A percentile compares a stretch with the other conserved stretches of the same genome.
Conservation (phyloP, 2,797 vertebrate genomes). For the Emydoidea blandingii region DNA sequence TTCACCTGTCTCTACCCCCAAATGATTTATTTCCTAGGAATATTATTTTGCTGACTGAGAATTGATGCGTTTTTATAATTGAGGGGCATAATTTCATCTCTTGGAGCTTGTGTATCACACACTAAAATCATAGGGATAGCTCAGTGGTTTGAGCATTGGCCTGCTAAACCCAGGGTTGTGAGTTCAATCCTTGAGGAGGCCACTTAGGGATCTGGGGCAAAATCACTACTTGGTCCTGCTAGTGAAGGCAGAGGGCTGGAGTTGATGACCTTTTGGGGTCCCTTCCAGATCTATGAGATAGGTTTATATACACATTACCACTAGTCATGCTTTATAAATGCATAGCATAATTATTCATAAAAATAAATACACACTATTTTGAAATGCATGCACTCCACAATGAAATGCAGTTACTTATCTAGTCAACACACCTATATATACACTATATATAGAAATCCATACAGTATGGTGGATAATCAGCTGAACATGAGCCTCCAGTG, state of each 20-base stretch:
- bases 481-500: not conserved
- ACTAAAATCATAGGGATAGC: not conserved
- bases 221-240: no score
- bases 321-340: not conserved
- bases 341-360: not conserved
- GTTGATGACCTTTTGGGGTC: no score
- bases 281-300: no score
- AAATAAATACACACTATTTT: not conserved
- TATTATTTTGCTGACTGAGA: not conserved
- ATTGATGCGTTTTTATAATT: not conserved
- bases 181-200: no score
- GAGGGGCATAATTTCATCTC: not conserved
- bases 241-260: no score
- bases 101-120: accelerated
- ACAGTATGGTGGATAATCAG: not conserved
- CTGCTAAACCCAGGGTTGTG: no score
- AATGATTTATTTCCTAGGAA: not conserved
- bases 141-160: no score
- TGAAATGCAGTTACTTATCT: not conserved
- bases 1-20: not conserved
- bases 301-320: not conserved
- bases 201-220: no score
- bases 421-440: not conserved
- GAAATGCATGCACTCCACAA: not conserved
- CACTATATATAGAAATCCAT: not conserved